A percentile compares a stretch with the other conserved stretches of the same genome.
Evolutionary conservation across 2,888 invertebrate genomes (phyloP).

Genomic region (Calameuta pallipes): DNA sequence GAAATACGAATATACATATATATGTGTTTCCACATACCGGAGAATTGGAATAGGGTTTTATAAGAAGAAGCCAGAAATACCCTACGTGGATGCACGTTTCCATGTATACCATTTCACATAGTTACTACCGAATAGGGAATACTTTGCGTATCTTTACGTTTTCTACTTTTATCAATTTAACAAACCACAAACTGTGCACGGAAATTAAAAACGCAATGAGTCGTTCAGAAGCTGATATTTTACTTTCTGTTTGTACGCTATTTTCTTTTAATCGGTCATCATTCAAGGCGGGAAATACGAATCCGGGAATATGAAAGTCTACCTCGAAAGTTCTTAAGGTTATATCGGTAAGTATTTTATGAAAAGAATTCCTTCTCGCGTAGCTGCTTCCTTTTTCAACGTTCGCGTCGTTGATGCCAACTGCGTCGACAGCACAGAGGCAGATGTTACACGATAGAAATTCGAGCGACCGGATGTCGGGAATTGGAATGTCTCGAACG

Average conservation of each 20-base stretch:
- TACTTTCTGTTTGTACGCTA: background rate
- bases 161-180: background rate
- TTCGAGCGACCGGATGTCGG: conserved; percentile 20
- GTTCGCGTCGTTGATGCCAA: background rate
- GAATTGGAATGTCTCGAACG: conserved; percentile 21
- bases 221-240: background rate
- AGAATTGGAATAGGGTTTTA: background rate
- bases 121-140: background rate
- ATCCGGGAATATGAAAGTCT: background rate
- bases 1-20: background rate
- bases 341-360: background rate
- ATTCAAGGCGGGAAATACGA: background rate
- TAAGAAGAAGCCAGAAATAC: background rate
- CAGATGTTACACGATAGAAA: conserved; percentile 12
- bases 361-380: background rate
- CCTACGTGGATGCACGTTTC: background rate
- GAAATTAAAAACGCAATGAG: background rate
- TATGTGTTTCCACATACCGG: background rate
- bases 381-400: conserved; percentile 1
- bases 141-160: background rate
- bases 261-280: background rate
- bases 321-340: background rate
- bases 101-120: background rate
- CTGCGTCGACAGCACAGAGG: conserved; percentile 3
- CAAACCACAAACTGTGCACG: background rate